Percentiles rank a stretch among this genome's conserved stretches.
phyloP scores from a whole-genome alignment of 2,888 invertebrate species.

The Eupithecia tripunctaria region DNA sequence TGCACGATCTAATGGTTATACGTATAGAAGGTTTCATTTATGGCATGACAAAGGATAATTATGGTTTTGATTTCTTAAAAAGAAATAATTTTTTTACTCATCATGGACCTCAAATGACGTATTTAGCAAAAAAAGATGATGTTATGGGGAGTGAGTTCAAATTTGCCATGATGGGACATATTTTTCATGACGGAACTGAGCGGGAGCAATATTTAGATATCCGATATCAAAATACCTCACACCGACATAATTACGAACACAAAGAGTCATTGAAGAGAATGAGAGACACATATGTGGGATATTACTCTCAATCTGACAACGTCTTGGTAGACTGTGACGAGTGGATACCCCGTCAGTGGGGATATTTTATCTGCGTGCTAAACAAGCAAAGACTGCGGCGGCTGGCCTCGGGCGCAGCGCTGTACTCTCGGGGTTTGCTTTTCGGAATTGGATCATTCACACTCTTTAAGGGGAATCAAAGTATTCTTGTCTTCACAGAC shows the following conservation, averaged over 20 bases:
- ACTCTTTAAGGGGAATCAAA: background rate
- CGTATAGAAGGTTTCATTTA: background rate
- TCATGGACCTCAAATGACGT: background rate
- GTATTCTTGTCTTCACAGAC: slow-evolving; percentile 5
- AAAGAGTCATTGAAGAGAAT: background rate
- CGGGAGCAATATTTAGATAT: too few relatives aligned
- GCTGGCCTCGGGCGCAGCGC: slow-evolving; percentile 1
- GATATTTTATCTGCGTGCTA: background rate
- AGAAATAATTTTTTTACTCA: background rate
- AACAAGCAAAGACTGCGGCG: background rate
- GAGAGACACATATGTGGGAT: background rate
- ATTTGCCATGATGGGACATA: slow-evolving; percentile 10
- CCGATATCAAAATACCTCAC: too few relatives aligned
- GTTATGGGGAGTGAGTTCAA: background rate
- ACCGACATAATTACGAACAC: too few relatives aligned
- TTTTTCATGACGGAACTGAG: background rate
- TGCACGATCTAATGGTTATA: background rate
- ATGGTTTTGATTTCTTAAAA: background rate
- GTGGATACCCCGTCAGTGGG: slow-evolving; percentile 10
- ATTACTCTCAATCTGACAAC: background rate
- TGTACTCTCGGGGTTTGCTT: background rate
- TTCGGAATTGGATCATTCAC: slow-evolving; percentile 8
- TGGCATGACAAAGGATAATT: background rate
- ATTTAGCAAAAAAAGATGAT: slow-evolving; percentile 4
- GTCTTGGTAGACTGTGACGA: background rate